phyloP scores from a whole-genome alignment of 2,797 vertebrate genomes.

The Chaetodon trifasciatus region DNA sequence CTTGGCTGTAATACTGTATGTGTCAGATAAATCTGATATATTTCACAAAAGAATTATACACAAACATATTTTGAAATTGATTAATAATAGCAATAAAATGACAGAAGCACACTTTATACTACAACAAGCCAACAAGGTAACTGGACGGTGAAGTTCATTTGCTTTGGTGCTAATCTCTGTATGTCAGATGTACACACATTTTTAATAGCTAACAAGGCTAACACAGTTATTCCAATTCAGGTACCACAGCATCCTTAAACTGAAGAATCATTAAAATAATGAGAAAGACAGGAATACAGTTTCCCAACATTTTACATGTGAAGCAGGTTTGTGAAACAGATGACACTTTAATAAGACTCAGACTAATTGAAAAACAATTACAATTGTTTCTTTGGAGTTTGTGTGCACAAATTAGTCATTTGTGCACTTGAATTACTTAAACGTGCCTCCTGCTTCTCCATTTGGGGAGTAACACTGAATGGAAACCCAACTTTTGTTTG shows the following conservation, averaged over 20 bases:
- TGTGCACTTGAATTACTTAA: not conserved
- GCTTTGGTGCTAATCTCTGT: slow-evolving; percentile 3
- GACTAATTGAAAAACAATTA: not conserved
- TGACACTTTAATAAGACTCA: too few relatives aligned
- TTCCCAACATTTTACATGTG: not conserved
- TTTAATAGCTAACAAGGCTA: not conserved
- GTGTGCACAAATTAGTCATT: not conserved
- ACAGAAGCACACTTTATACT: not conserved
- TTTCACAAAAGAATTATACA: not conserved
- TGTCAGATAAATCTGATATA: not conserved
- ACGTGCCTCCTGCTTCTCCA: not conserved
- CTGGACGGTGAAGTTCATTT: not conserved
- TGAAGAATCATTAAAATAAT: not conserved
- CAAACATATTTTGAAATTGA: not conserved
- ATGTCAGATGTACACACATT: not conserved
- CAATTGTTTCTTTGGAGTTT: not conserved
- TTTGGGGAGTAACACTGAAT: not conserved
- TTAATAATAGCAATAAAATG: not conserved
- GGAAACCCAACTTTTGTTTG: not conserved
- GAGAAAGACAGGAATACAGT: not conserved
- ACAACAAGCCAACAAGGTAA: not conserved
- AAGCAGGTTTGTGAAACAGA: not conserved
- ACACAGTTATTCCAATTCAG: not conserved
- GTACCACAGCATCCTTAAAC: not conserved
- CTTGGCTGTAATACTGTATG: not conserved